Percentiles rank a stretch among this genome's conserved stretches.
Evolutionary conservation across 2,797 vertebrate species (phyloP).

Genomic region (Threskiornis aethiopicus): DNA sequence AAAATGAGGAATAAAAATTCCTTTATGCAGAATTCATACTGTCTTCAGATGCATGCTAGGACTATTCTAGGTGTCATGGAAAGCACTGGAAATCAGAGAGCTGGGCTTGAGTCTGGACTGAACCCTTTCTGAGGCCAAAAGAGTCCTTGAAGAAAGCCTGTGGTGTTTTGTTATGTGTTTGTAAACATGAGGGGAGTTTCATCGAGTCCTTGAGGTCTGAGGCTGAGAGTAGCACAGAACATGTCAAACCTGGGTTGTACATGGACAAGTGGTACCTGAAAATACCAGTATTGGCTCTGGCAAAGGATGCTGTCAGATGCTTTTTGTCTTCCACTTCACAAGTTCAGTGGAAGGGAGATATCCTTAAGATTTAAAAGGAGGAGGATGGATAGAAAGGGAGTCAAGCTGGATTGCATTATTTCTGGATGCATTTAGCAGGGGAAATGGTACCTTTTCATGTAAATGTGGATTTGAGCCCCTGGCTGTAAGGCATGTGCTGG

Average conservation of each 20-base stretch:
- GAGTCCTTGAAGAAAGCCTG: not conserved
- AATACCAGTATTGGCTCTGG: not conserved
- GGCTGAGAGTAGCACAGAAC: too few relatives aligned
- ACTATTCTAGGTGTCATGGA: too few relatives aligned
- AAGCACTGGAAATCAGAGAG: not conserved
- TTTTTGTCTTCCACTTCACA: not conserved
- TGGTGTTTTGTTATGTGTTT: not conserved
- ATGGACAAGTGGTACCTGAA: not conserved
- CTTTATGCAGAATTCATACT: fast-evolving
- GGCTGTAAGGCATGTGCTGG: not conserved
- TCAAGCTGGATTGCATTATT: fast-evolving
- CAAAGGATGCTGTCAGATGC: not conserved
- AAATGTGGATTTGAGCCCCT: too few relatives aligned
- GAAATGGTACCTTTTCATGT: fast-evolving
- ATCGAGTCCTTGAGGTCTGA: not conserved
- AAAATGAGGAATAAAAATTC: not conserved
- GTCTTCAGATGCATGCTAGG: not conserved
- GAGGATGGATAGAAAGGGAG: not conserved
- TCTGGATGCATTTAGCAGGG: not conserved
- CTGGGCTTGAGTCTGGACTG: not conserved
- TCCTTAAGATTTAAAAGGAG: not conserved
- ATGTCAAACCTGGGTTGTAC: fast-evolving
- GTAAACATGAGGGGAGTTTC: not conserved
- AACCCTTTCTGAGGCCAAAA: not conserved
- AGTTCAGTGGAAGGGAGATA: not conserved